Evolutionary conservation across 2,113 vertebrate species (phyloP), one percentile per base, ranked within the genome.

Genomic region (Nyctibius bracteatus): DNA sequence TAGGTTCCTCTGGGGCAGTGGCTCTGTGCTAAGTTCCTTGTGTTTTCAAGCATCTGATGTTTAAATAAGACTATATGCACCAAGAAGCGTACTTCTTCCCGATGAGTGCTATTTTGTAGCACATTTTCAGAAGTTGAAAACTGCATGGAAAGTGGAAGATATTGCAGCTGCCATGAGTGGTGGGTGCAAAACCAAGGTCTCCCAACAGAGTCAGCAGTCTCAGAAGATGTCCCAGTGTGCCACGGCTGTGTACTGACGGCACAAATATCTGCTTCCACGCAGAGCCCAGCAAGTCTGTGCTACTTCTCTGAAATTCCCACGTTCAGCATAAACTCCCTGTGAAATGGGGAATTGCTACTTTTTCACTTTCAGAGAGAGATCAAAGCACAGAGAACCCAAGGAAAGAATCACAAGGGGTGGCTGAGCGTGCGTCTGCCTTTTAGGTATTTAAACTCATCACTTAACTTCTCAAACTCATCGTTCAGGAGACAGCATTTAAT

Each of bases 1-100:
- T 23, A 0, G 0, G 27, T 22, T 77, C 25, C n/a, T 55, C n/a
- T 67, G 83, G 25, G 79, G 35, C 43, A 39, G 49, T 1, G 3
- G 20, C 25, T 59, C 13, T 15, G 33, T 16, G 44, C 58, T 47
- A n/a, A 55, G 13, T 8, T 61, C 37, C 46, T 72, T 41, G 9
- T 58, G 43, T 63, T 94, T 59, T 65, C 49, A 87, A 68, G 41
- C 6, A 46, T 46, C 52, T 77, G 20, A 28, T 3, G 3, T 54
- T 67, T 54, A 22, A 81, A 55, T 77, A 63, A 55, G 19, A 17
- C 27, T 49, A 8, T 3, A 31, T 8, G 49, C 12, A 14, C 21
- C n/a, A 66, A 61, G 39, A 52, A 52, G 15, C n/a, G 17, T 39
- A 4, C 19, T 83, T 51, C 31, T 86, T 84, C 66, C 46, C 37